Conservation (phyloP, 2,113 vertebrate species). For the Perccottus glenii region DNA sequence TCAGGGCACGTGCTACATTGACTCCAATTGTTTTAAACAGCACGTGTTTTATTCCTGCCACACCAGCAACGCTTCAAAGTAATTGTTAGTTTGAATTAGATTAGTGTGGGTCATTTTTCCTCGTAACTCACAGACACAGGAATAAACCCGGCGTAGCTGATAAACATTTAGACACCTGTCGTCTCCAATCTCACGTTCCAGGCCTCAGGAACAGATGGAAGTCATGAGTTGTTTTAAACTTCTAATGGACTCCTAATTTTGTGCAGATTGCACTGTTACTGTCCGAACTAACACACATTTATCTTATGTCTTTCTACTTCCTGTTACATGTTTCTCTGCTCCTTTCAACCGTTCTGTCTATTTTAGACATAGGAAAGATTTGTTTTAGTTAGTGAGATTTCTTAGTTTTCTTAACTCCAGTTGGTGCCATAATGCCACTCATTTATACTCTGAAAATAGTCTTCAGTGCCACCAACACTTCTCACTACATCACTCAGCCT, state of each 20-base stretch:
- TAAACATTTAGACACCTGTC: slow-evolving; percentile 85
- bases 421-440: slow-evolving; percentile 36
- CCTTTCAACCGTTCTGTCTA: slow-evolving; percentile 5
- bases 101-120: slow-evolving; percentile 74
- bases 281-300: slow-evolving; percentile 20
- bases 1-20: slow-evolving; percentile 30
- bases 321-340: slow-evolving; percentile 31
- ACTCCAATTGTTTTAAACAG: slow-evolving; percentile 53
- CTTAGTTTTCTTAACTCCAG: background rate
- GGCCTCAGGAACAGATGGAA: slow-evolving; percentile 74
- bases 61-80: slow-evolving; percentile 63
- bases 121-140: slow-evolving; percentile 67
- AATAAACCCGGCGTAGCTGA: slow-evolving; percentile 73
- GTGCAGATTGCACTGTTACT: slow-evolving; percentile 67
- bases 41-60: slow-evolving; percentile 56
- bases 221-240: slow-evolving; percentile 65
- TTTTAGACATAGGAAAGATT: background rate
- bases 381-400: no score
- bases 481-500: slow-evolving; percentile 26
- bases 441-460: slow-evolving; percentile 33
- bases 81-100: slow-evolving; percentile 78
- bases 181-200: slow-evolving; percentile 70
- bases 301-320: slow-evolving; percentile 25
- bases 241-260: slow-evolving; percentile 72
- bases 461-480: slow-evolving; percentile 27